These are phyloP conservation scores for Drosophila punjabiensis DNA, from an alignment of 1,140 invertebrate species.

Conservation along the genomic window DNA sequence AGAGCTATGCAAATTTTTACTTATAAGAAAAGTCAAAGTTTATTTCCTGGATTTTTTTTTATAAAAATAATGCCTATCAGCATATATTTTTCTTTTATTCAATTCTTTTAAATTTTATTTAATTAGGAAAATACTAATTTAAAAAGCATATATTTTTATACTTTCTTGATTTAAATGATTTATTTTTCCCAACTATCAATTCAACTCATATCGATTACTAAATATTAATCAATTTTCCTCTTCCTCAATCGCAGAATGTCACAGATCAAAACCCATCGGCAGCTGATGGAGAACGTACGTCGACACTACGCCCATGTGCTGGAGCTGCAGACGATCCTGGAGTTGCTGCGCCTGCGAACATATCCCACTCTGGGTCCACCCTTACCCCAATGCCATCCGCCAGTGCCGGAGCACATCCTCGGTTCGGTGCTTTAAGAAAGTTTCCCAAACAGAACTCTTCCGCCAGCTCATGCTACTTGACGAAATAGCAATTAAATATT, in stretches of 20 bases:
- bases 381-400: constrained; percentile 70
- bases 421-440: constrained; percentile 54
- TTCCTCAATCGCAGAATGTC: constrained; percentile 82
- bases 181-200: background rate
- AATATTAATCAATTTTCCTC: too few species aligned
- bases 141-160: background rate
- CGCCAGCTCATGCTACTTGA: constrained; percentile 1
- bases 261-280: constrained; percentile 85
- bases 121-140: background rate
- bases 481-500: constrained; percentile 58
- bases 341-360: constrained; percentile 87
- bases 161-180: background rate
- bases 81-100: background rate
- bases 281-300: constrained; percentile 87
- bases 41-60: too few species aligned
- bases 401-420: constrained; percentile 66
- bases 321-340: constrained; percentile 86
- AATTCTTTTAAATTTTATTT: background rate
- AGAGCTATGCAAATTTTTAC: too few species aligned
- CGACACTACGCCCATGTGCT: constrained; percentile 87
- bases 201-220: background rate
- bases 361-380: constrained; percentile 86
- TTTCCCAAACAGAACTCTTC: background rate
- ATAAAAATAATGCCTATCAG: background rate
- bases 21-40: too few species aligned